Evolutionary conservation across 1,140 invertebrate genomes (phyloP), one percentile per base, ranked within the genome.

Genomic region (Saxidomus purpurata): DNA sequence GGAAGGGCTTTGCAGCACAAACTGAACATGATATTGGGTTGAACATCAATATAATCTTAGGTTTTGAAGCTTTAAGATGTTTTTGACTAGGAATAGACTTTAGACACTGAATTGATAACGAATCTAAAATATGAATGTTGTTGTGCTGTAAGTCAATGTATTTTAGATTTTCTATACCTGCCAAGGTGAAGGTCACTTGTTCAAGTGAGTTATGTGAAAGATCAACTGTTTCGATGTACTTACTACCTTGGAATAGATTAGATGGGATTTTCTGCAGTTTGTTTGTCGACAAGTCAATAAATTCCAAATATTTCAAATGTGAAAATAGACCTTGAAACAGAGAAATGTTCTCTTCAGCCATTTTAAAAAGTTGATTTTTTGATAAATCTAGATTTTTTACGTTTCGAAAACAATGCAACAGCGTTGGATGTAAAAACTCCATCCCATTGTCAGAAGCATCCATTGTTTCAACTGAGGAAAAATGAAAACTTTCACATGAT

Each of bases 381-480:
- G 71, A 76, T 36, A 76, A 38, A 40, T 76, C 71, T 9, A 76
- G 0, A 36, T 4, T 3, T 22, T 22, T 22, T 31, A 76, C 13
- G n/a, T 40, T 40, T 13, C 34, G 31, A 1, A 76, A 22, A 15
- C 36, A 76, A 40, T 15, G 15, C 17, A 76, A n/a, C 1, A 76
- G 3, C 13, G 19, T 76, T 38, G 71, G 71, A 40, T 76, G 36
- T 31, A 76, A 40, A 76, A 38, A 76, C 19, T 76, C 71, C 31
- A 76, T 36, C 3, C 34, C 43, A 76, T 76, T 76, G 22, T 40
- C 71, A 38, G 71, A 34, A n/a, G 40, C 11, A 40, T 40, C 38
- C 34, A 40, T 31, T 6, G 9, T 22, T 40, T 40, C 31, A 38
- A 40, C 36, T 22, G 36, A 47, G 34, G 36, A 31, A 47, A 76